Base-by-base conservation (phyloP, 2,113 vertebrate genomes). In the Lathamus discolor region DNA sequence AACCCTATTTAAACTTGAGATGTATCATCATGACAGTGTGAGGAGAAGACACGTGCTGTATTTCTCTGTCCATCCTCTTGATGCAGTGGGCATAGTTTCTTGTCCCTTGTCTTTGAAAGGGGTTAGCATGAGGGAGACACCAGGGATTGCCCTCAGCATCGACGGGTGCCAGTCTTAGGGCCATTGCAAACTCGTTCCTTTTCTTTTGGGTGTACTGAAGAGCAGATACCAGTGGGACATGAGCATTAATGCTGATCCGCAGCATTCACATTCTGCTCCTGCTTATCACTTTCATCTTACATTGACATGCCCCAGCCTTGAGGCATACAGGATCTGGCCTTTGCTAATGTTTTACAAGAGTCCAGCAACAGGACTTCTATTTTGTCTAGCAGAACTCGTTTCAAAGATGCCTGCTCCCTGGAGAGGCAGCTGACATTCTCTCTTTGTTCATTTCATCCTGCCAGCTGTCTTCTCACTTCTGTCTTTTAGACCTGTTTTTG, bases 361-460 rank as follows among this genome's bases (percentile, higher is more conserved):
- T 70, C 86, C 88, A 91, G 92, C 74, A 95, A 87, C 67, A 86
- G 67, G 59, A 54, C n/a, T 94, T 85, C 66, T 90, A 9, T 96
- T 93, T 87, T 35, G 23, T 94, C 83, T 85, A 67, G 25, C 63
- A 89, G 37, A 62, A 78, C 77, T 93, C 81, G 46, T 94, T 94
- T 96, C 92, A 93, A 83, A 96, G 92, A 88, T 0, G 23, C 17
- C 63, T 82, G 57, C 59, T 89, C 92, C 81, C 88, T 0, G 0
- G 92, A 87, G 93, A 93, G 62, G 70, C 94, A 97, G 94, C 95
- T 96, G 96, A 94, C 93, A 91, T 91, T 93, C 83, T 91, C 91
- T 81, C 86, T 96, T 92, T 89, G 77, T 84, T 70, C 74, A 80
- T 89, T 95, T 85, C 84, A 92, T 94, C 63, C 88, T 93, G 83